Base-by-base conservation (phyloP, 2,797 vertebrate genomes). In the Distichodus sexfasciatus region DNA sequence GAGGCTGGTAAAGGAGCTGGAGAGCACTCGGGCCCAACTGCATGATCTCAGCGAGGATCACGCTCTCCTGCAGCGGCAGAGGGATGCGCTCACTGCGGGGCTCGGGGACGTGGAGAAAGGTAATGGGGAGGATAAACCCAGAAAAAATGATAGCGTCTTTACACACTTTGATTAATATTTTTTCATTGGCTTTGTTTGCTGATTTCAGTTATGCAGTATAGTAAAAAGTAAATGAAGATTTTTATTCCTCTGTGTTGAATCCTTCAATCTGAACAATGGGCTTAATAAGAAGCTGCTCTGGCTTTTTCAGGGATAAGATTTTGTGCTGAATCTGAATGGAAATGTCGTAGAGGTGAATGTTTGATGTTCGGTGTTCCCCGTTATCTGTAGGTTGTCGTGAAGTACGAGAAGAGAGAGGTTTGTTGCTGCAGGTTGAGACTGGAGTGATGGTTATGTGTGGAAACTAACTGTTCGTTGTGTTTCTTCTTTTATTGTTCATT, bases 1-100 rank as follows among this genome's bases (percentile, higher is more conserved):
- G 75, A 86, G 74, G 14, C 90, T 99, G 0, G 91, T 89, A 2
- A 78, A 91, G 47, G 93, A 97, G 77, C 84, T 99, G 81, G 95
- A 98, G 76, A 87, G 65, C 15, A 83, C 94, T 47, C 83, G 83
- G 19, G 76, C 75, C 41, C 92, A 91, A 71, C 83, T 96, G 61
- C 90, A 91, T 74, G 89, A 90, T 71, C 90, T 93, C 2, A 82
- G 81, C 0, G 92, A 90, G 76, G 93, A 95, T 77, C 87, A 94
- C 15, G 0, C 81, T 0, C 47, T 79, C 3, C 76, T 93, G 14
- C 70, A 81, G 12, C 85, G 81, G 7, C 91, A 90, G 71, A 92
- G 89, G 72, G 90, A 93, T 47, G 87, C 86, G 8, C 81, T 91
- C 23, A 79, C 88, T 0, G 78, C 83, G 0, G 87, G 78, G 0